A percentile compares a stretch with the other conserved stretches of the same genome.
phyloP scores from a whole-genome alignment of 2,888 invertebrate genomes.

The Buathra laborator region DNA sequence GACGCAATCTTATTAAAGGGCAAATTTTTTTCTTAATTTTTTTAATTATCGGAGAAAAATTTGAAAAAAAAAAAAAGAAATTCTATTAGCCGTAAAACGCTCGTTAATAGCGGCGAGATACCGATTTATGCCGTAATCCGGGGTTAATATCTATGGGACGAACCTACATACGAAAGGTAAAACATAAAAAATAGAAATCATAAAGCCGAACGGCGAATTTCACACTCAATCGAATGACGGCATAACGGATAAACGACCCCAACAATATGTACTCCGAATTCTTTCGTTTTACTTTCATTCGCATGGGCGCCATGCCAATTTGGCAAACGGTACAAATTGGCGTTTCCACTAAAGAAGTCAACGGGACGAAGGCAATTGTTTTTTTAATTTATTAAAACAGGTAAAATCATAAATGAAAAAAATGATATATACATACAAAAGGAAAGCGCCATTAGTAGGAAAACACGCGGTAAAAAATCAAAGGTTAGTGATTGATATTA shows the following conservation, averaged over 20 bases:
- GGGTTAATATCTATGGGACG: not conserved
- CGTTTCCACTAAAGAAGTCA: not conserved
- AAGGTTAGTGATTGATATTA: no score
- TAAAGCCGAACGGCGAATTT: not conserved
- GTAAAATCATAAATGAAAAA: not conserved
- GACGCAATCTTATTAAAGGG: no score
- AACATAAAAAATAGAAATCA: not conserved
- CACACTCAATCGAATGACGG: conserved; percentile 2
- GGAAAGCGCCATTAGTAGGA: no score
- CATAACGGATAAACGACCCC: conserved; percentile 23
- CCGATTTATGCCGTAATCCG: no score
- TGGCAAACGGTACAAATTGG: conserved; percentile 28
- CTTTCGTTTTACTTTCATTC: conserved; percentile 16
- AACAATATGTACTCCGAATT: conserved; percentile 22
- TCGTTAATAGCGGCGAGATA: no score
- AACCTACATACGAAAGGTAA: not conserved
- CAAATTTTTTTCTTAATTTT: no score
- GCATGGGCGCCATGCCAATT: conserved; percentile 23
- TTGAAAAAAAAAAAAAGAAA: no score
- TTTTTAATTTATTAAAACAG: conserved; percentile 7
- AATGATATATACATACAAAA: not conserved
- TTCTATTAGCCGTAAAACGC: no score
- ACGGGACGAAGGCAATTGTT: not conserved
- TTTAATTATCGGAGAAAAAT: no score
- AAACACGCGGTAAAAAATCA: no score